Evolutionary conservation across 1,140 invertebrate species (phyloP), one percentile per base, ranked within the genome.

Genomic region (Psix sp.): DNA sequence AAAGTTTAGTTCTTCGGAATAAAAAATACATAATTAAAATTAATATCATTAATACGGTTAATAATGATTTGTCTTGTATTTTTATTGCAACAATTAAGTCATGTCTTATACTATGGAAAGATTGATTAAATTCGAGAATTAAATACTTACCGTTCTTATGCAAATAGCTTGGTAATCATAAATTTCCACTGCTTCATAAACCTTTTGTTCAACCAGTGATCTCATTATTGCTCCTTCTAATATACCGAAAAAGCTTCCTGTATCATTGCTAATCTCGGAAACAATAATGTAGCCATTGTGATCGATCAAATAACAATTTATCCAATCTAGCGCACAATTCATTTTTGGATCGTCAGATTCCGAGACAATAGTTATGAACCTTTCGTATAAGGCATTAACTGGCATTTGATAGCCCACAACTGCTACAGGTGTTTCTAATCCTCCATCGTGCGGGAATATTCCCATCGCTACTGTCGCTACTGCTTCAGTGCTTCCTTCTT

Each of bases 91-190:
- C n/a, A n/a, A n/a, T n/a, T n/a, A n/a, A n/a, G n/a, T n/a, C n/a
- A n/a, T n/a, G n/a, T n/a, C n/a, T n/a, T n/a, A n/a, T n/a, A n/a
- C n/a, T n/a, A n/a, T n/a, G n/a, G n/a, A n/a, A n/a, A n/a, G n/a
- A n/a, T n/a, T n/a, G n/a, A n/a, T n/a, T n/a, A n/a, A n/a, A n/a
- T n/a, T n/a, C n/a, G n/a, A n/a, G n/a, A n/a, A n/a, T n/a, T n/a
- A 29, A n/a, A 7, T 56, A 82, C 79, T 83, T 67, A 86, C 83
- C 7, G 77, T 60, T 36, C 78, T 63, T 14, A 89, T 81, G 78
- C 95, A 97, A 13, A 95, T 86, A 1, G 91, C 94, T 84, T 97
- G 95, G 80, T 95, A 96, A 82, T 98, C 95, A 80, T 93, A 96
- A 18, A 96, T 90, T 5, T 91, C 90, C 3, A 95, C 90, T 70